These are phyloP conservation scores for Paralichthys olivaceus DNA, from an alignment of 2,113 vertebrate species.

Conservation along the genomic window DNA sequence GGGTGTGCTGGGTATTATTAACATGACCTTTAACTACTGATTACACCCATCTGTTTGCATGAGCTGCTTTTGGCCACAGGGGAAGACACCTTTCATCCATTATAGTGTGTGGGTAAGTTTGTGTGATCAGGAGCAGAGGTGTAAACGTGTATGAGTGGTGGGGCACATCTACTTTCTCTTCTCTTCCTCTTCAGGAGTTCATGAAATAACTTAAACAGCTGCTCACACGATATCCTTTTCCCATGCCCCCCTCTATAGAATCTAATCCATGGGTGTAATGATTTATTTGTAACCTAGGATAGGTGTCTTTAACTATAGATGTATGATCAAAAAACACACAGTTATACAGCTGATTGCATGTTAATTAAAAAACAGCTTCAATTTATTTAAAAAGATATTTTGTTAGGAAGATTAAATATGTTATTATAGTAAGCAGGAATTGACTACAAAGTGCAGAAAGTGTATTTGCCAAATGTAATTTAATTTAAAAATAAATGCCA, in stretches of 20 bases:
- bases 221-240: not conserved
- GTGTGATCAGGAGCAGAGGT: not conserved
- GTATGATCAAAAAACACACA: not conserved
- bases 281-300: not conserved
- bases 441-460: too few species aligned
- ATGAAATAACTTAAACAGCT: not conserved
- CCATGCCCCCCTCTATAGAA: not conserved
- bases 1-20: constrained; percentile 32
- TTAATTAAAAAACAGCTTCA: not conserved
- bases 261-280: not conserved
- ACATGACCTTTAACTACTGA: constrained; percentile 60
- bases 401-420: too few species aligned
- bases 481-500: too few species aligned
- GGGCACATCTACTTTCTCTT: not conserved
- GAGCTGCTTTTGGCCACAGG: constrained; percentile 28
- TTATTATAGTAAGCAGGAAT: too few species aligned
- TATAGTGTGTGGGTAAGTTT: constrained; percentile 14
- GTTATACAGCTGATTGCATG: too few species aligned
- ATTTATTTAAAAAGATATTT: too few species aligned
- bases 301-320: not conserved
- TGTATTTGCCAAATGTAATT: too few species aligned
- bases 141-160: not conserved
- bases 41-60: constrained; percentile 47
- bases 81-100: constrained; percentile 28
- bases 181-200: not conserved